Evolutionary conservation across 2,888 invertebrate genomes (phyloP).

Genomic region (Philopedon plagiatum): DNA sequence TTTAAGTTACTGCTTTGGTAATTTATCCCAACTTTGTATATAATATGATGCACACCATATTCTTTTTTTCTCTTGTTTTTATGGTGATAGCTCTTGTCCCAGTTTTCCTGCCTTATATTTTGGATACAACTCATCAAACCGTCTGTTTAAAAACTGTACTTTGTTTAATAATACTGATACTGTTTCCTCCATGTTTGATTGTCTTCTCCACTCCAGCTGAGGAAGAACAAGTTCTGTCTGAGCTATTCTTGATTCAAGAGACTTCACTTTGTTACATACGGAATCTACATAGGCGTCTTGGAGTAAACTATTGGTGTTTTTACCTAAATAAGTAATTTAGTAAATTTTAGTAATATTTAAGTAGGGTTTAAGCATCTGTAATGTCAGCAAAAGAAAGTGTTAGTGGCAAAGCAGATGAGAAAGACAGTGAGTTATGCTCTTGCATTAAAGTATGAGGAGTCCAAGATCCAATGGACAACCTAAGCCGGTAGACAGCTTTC

Average conservation of each 20-base stretch:
- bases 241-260: slow-evolving; percentile 68
- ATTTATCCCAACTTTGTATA: too few relatives aligned
- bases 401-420: too few relatives aligned
- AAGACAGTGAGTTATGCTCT: too few relatives aligned
- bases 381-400: too few relatives aligned
- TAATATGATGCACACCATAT: too few relatives aligned
- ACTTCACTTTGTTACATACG: slow-evolving; percentile 68
- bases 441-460: too few relatives aligned
- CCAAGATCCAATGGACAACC: too few relatives aligned
- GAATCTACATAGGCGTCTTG: slow-evolving; percentile 70
- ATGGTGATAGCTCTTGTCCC: slow-evolving; percentile 29
- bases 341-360: too few relatives aligned
- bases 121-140: slow-evolving; percentile 70
- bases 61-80: too few relatives aligned
- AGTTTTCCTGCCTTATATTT: slow-evolving; percentile 58
- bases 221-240: slow-evolving; percentile 67
- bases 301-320: slow-evolving; percentile 58
- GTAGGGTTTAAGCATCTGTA: too few relatives aligned
- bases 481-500: too few relatives aligned
- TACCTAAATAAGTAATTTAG: slow-evolving; percentile 50
- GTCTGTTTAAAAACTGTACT: slow-evolving; percentile 69
- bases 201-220: slow-evolving; percentile 67
- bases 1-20: too few relatives aligned
- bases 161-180: slow-evolving; percentile 67
- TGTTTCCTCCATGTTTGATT: slow-evolving; percentile 69